phyloP scores from a whole-genome alignment of 2,888 invertebrate species.

The Campoplex capitator region DNA sequence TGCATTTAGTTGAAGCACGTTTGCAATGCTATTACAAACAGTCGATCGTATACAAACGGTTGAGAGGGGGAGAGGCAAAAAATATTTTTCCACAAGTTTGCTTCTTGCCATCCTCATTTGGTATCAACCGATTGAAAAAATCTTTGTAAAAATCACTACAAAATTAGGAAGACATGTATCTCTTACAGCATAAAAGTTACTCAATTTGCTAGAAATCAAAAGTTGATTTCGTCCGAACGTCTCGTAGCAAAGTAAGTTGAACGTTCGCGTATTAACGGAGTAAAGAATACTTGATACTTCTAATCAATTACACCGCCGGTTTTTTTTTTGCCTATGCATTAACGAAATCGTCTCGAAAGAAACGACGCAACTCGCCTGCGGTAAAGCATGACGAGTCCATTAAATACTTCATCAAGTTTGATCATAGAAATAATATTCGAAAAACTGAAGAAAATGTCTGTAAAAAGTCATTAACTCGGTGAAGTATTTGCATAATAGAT shows the following conservation, averaged over 20 bases:
- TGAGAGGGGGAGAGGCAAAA: neutral
- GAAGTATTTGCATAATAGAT: conserved; percentile 44
- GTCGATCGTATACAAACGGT: neutral
- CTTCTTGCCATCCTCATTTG: neutral
- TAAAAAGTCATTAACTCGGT: conserved; percentile 20
- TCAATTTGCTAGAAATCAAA: neutral
- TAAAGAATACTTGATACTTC: neutral
- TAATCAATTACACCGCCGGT: too few relatives aligned
- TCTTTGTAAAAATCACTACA: neutral
- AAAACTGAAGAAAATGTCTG: conserved; percentile 5
- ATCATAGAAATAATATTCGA: conserved; percentile 14
- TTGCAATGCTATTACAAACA: conserved; percentile 5
- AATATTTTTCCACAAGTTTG: neutral
- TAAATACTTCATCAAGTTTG: conserved; percentile 15
- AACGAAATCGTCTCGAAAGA: neutral
- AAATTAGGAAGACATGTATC: neutral
- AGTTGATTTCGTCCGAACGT: neutral
- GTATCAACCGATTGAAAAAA: neutral
- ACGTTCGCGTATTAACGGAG: neutral
- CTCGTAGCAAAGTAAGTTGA: neutral
- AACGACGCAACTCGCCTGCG: neutral
- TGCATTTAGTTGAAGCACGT: conserved; percentile 1
- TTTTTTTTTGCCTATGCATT: neutral
- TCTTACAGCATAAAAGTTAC: neutral
- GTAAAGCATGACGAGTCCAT: neutral